These are phyloP conservation scores for Bungarus multicinctus DNA, from an alignment of 2,113 vertebrate genomes.

Conservation along the genomic window DNA sequence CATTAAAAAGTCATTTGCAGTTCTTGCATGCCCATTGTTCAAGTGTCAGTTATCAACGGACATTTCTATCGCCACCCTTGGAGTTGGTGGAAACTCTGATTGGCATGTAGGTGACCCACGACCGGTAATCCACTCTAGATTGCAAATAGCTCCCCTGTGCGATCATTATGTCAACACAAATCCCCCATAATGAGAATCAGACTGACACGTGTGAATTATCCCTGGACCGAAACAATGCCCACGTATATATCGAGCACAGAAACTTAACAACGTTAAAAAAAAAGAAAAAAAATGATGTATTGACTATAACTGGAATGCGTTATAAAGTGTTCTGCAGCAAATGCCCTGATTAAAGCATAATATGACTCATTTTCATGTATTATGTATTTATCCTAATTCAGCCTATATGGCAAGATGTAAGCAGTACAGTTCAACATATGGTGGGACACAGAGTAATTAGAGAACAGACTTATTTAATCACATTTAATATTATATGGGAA, in stretches of 20 bases:
- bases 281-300: slow-evolving; percentile 52
- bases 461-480: slow-evolving; percentile 50
- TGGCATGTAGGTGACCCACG: background rate
- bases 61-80: background rate
- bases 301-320: slow-evolving; percentile 61
- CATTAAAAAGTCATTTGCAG: background rate
- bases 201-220: background rate
- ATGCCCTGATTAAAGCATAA: slow-evolving; percentile 60
- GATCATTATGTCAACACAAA: background rate
- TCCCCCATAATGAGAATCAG: background rate
- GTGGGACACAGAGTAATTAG: slow-evolving; percentile 61
- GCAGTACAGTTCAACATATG: slow-evolving; percentile 62
- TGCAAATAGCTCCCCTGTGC: background rate
- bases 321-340: slow-evolving; percentile 62
- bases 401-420: slow-evolving; percentile 57
- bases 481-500: slow-evolving; percentile 46
- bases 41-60: background rate
- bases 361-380: slow-evolving; percentile 63
- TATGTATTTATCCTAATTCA: slow-evolving; percentile 58
- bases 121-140: background rate
- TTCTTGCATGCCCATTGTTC: background rate
- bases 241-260: background rate
- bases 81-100: background rate
- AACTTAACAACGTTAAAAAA: slow-evolving; percentile 48
- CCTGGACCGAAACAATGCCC: background rate